phyloP scores from a whole-genome alignment of 2,797 vertebrate genomes.

The Sebastes cheni region DNA sequence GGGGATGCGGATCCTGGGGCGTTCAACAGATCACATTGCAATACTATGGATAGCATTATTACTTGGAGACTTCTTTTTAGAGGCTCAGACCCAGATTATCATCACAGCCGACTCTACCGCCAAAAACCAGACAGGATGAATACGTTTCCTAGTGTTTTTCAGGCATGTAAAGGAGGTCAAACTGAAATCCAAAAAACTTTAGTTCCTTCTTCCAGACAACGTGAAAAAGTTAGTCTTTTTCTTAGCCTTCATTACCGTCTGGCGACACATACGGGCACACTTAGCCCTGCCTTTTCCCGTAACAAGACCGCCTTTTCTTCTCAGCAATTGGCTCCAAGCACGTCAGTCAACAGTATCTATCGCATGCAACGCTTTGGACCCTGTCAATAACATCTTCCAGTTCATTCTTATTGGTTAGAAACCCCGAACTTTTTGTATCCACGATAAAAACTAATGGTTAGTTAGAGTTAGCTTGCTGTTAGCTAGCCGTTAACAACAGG shows the following conservation, averaged over 20 bases:
- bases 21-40: constrained; percentile 68
- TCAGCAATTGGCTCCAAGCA: constrained; percentile 65
- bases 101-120: constrained; percentile 2
- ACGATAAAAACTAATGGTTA: constrained; percentile 71
- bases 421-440: constrained; percentile 71
- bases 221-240: constrained; percentile 65
- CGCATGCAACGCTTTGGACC: constrained; percentile 38
- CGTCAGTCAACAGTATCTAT: constrained; percentile 61
- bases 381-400: constrained; percentile 65
- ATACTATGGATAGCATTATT: constrained; percentile 69
- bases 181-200: constrained; percentile 8
- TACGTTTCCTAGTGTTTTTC: not conserved
- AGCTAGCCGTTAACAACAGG: constrained; percentile 77
- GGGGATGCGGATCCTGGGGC: constrained; percentile 63
- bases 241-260: constrained; percentile 71
- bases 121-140: not conserved
- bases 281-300: constrained; percentile 85
- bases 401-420: constrained; percentile 69
- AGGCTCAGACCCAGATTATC: constrained; percentile 30
- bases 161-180: not conserved
- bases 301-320: constrained; percentile 77
- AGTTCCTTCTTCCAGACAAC: constrained; percentile 53
- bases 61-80: constrained; percentile 35
- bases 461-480: constrained; percentile 27
- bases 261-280: constrained; percentile 53